Base-by-base conservation (phyloP, 1,140 invertebrate genomes). In the Lepidurus packardi region DNA sequence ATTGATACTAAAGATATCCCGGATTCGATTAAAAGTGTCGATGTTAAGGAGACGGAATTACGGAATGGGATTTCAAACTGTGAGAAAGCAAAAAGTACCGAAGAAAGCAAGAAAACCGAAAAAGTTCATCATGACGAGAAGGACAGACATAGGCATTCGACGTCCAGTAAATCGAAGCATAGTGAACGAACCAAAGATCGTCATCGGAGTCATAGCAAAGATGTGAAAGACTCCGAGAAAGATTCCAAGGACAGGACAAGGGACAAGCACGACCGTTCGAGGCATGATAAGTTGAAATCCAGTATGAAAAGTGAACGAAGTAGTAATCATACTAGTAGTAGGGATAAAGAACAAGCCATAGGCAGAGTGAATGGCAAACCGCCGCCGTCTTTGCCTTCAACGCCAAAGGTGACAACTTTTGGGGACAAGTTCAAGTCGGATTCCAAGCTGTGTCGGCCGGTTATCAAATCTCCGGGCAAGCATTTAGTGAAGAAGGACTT, bases 401-500 rank as follows among this genome's bases (percentile, higher is more conserved):
- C 43, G 13, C 34, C 43, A 24, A 77, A 47, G 13, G 10, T 16
- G 75, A 41, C 75, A 47, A n/a, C n/a, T 24, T 43, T 45, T 77
- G 21, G 21, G 41, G 75, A 77, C 41, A 77, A 77, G 9, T 47
- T 43, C 41, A 77, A 44, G 43, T 75, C 74, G 73, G 78, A 78
- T 42, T 78, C 78, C n/a, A 78, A 78, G 73, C 73, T 75, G 0
- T 74, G 75, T 43, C 21, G 43, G 13, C 44, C 65, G 41, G 41
- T 78, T 43, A 24, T 74, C 42, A 74, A 47, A 25, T 73, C 47
- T 9, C 45, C 44, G 47, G 25, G 41, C 21, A 75, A 47, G 34
- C 41, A 44, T 47, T n/a, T 45, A 8, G 73, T 75, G 7, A 78
- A 78, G 24, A 78, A 78, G 65, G 78, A 78, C 44, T 34, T 78